These are phyloP conservation scores for Pteria penguin DNA, from an alignment of 2,888 invertebrate genomes.

Conservation along the genomic window DNA sequence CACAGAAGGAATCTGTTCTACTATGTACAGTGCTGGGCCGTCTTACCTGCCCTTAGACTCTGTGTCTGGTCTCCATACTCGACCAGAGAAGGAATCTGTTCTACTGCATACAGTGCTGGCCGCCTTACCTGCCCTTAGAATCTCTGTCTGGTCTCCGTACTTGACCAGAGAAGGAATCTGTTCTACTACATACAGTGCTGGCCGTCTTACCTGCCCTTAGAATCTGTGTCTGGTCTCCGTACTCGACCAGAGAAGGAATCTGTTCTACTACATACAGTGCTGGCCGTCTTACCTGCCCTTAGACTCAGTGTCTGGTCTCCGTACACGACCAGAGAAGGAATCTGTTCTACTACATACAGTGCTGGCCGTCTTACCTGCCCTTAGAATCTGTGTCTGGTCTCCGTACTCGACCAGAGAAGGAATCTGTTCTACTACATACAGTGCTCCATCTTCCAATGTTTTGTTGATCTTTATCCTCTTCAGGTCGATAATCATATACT, in stretches of 20 bases:
- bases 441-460: slow-evolving; percentile 67
- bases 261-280: slow-evolving; percentile 79
- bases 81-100: slow-evolving; percentile 77
- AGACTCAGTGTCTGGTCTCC: slow-evolving; percentile 73
- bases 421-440: slow-evolving; percentile 79
- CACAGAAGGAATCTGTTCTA: slow-evolving; percentile 78
- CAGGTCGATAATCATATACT: slow-evolving; percentile 79
- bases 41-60: slow-evolving; percentile 73
- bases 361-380: slow-evolving; percentile 77
- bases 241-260: slow-evolving; percentile 75
- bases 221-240: slow-evolving; percentile 70
- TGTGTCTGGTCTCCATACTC: slow-evolving; percentile 71
- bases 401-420: slow-evolving; percentile 73
- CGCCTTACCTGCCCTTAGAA: slow-evolving; percentile 74
- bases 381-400: slow-evolving; percentile 72
- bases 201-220: slow-evolving; percentile 76
- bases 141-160: slow-evolving; percentile 70
- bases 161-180: slow-evolving; percentile 77
- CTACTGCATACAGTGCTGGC: slow-evolving; percentile 78
- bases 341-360: slow-evolving; percentile 78
- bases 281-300: slow-evolving; percentile 72
- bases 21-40: slow-evolving; percentile 78
- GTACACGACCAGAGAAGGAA: slow-evolving; percentile 74
- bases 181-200: slow-evolving; percentile 78
- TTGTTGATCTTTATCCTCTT: slow-evolving; percentile 67